Evolutionary conservation across 2,797 vertebrate species (phyloP).

Genomic region (Neosilurus hyrtlii): DNA sequence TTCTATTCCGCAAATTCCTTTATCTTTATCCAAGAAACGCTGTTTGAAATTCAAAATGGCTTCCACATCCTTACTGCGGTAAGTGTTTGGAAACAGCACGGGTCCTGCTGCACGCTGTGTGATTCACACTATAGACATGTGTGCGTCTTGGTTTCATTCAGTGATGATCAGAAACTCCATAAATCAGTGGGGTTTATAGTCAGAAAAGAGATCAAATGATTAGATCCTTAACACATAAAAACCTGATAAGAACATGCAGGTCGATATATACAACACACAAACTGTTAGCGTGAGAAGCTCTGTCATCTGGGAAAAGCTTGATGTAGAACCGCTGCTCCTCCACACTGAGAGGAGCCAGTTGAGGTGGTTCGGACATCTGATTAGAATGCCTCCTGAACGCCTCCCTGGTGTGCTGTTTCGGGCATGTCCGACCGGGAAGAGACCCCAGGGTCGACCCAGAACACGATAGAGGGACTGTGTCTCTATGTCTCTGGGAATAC

Average conservation of each 20-base stretch:
- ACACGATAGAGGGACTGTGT: too few species aligned
- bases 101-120: neutral
- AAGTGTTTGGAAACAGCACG: slow-evolving; percentile 29
- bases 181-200: neutral
- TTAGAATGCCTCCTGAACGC: too few species aligned
- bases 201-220: neutral
- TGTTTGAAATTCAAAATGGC: slow-evolving; percentile 16
- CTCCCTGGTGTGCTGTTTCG: too few species aligned
- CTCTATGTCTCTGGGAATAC: too few species aligned
- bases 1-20: neutral
- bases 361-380: too few species aligned
- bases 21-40: slow-evolving; percentile 13
- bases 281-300: too few species aligned
- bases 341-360: too few species aligned
- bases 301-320: too few species aligned
- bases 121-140: slow-evolving; percentile 7
- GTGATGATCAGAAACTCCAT: neutral
- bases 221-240: neutral
- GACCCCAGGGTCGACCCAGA: too few species aligned
- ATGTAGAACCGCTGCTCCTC: too few species aligned
- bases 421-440: too few species aligned
- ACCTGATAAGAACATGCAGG: neutral
- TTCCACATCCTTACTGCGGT: neutral
- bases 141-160: neutral
- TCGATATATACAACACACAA: neutral